Percentiles rank a stretch among this genome's conserved stretches.
Evolutionary conservation across 2,888 invertebrate species (phyloP).

Genomic region (Cantharis lateralis): DNA sequence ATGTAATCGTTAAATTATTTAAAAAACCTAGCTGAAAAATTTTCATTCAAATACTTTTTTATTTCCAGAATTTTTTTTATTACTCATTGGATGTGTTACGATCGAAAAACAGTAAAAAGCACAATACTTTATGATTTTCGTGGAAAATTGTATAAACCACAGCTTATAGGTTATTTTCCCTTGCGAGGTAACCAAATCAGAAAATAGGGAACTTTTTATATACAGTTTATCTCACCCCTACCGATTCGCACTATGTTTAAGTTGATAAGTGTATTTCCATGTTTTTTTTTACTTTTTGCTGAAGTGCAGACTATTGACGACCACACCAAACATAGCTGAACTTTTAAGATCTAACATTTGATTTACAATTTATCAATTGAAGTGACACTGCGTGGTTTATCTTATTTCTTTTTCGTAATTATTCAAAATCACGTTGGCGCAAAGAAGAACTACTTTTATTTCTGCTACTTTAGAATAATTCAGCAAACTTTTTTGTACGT

Average conservation of each 20-base stretch:
- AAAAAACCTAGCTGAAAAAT: too few relatives aligned
- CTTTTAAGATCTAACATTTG: neutral
- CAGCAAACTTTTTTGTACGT: neutral
- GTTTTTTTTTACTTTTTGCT: neutral
- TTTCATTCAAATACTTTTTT: too few relatives aligned
- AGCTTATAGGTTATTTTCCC: neutral
- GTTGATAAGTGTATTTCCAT: neutral
- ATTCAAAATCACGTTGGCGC: neutral
- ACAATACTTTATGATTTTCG: neutral
- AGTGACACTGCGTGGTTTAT: neutral
- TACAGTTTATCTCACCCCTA: neutral
- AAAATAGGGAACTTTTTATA: neutral
- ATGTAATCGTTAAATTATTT: too few relatives aligned
- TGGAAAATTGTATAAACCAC: neutral
- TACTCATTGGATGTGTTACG: too few relatives aligned
- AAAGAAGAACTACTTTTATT: neutral
- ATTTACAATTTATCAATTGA: neutral
- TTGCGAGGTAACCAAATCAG: neutral
- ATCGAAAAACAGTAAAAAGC: too few relatives aligned
- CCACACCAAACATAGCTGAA: neutral
- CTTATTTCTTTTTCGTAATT: neutral
- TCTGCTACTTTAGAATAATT: neutral
- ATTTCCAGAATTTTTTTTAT: too few relatives aligned
- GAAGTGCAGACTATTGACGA: neutral
- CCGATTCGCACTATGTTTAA: neutral